Evolutionary conservation across 2,888 invertebrate genomes (phyloP).

Genomic region (Pantelozetes paolii): DNA sequence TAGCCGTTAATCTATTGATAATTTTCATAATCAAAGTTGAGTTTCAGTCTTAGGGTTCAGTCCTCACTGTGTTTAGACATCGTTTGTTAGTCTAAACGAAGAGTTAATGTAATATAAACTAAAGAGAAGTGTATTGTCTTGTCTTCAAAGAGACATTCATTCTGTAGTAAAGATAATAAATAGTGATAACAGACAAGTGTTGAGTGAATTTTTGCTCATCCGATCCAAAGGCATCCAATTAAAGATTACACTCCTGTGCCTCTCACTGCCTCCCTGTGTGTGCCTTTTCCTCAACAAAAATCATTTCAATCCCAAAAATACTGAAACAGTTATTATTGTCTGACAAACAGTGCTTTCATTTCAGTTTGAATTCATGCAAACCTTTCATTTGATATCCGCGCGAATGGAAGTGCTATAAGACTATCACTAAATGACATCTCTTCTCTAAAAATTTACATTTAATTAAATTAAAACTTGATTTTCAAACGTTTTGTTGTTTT

Average conservation of each 20-base stretch:
- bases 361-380: background rate
- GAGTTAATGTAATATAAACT: slow-evolving; percentile 15
- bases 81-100: slow-evolving; percentile 19
- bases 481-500: no score
- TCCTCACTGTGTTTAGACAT: slow-evolving; percentile 20
- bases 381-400: background rate
- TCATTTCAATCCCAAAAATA: slow-evolving; percentile 7
- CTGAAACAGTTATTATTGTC: background rate
- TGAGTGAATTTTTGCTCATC: slow-evolving; percentile 12
- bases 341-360: slow-evolving; percentile 9
- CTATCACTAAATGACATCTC: slow-evolving; percentile 1
- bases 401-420: slow-evolving; percentile 18
- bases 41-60: background rate
- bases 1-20: background rate
- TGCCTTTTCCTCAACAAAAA: no score
- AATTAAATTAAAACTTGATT: no score
- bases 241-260: slow-evolving; percentile 29
- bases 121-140: slow-evolving; percentile 19
- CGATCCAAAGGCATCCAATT: slow-evolving; percentile 16
- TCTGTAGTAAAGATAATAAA: slow-evolving; percentile 22
- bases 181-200: slow-evolving; percentile 33
- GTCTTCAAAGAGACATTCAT: slow-evolving; percentile 24
- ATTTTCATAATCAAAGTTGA: background rate
- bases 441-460: slow-evolving; percentile 4
- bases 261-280: background rate